Base-by-base conservation (phyloP, 2,888 invertebrate genomes). In the Acleris laterana region DNA sequence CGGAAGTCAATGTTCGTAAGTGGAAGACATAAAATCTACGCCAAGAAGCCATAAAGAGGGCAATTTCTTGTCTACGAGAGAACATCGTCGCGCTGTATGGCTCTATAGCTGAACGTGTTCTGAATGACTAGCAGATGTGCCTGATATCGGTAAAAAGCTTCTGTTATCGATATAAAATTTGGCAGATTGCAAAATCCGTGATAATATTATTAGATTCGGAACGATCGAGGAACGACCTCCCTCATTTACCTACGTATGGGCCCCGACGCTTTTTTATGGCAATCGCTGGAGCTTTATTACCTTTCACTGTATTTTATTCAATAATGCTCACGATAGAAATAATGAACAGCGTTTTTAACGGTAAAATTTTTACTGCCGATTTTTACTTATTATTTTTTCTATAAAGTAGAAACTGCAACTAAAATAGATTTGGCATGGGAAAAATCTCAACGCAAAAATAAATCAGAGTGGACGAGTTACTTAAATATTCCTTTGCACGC, bases 1-100 rank as follows among this genome's bases (percentile, higher is more conserved):
- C 84, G 78, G 81, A 82, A 86, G 84, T 85, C 85, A 86, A 83
- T 85, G 84, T 83, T 78, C 83, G 83, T 87, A 88, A 87, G 87
- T 85, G 84, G 83, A 74, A 74, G 82, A 74, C 83, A 84, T 88
- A 87, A 89, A 89, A 87, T 87, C 83, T 82, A 81, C 83, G 77
- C 81, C 81, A 83, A 83, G 81, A 78, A 79, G 82, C 82, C 80
- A 81, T 89, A 88, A 88, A 88, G 85, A 80, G 80, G 82, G 85
- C 84, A 85, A 86, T 89, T 88, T 85, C 87, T 84, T 86, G 87
- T 88, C 82, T 84, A 81, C 80, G 80, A 81, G 76, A 79, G 80
- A 84, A 78, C 80, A 80, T 82, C 77, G 80, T 70, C 75, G 77
- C 79, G 73, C 69, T 81, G 75, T 81, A 83, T 78, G 76, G 76